Evolutionary conservation across 2,113 vertebrate species (phyloP).

Genomic region (Anhinga rufa): DNA sequence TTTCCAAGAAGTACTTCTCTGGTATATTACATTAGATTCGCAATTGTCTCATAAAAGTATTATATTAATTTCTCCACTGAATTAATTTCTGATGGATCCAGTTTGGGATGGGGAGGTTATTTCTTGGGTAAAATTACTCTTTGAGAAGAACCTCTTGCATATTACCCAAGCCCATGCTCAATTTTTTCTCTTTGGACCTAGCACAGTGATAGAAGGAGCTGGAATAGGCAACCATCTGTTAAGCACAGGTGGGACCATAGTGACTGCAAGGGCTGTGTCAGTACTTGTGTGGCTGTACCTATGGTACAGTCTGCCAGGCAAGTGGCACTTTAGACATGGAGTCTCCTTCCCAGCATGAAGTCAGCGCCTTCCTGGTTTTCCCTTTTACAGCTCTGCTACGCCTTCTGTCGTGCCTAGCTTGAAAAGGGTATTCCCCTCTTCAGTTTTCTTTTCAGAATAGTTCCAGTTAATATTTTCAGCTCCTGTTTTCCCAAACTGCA

Average conservation of each 20-base stretch:
- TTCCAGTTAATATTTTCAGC: neutral
- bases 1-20: neutral
- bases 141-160: neutral
- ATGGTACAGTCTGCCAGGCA: neutral
- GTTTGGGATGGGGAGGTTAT: neutral
- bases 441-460: neutral
- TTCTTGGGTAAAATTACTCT: neutral
- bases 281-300: neutral
- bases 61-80: neutral
- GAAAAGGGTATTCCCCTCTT: neutral
- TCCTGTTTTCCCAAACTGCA: neutral
- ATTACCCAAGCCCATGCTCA: neutral
- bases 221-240: neutral
- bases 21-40: neutral
- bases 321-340: neutral
- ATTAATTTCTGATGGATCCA: neutral
- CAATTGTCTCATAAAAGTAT: neutral
- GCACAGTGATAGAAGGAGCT: neutral
- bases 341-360: neutral
- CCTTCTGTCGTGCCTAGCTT: neutral
- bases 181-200: neutral
- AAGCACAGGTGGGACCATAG: neutral
- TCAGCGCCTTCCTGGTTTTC: neutral
- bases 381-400: neutral
- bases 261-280: neutral